phyloP scores from a whole-genome alignment of 2,888 invertebrate genomes.

The Parnassius mnemosyne region DNA sequence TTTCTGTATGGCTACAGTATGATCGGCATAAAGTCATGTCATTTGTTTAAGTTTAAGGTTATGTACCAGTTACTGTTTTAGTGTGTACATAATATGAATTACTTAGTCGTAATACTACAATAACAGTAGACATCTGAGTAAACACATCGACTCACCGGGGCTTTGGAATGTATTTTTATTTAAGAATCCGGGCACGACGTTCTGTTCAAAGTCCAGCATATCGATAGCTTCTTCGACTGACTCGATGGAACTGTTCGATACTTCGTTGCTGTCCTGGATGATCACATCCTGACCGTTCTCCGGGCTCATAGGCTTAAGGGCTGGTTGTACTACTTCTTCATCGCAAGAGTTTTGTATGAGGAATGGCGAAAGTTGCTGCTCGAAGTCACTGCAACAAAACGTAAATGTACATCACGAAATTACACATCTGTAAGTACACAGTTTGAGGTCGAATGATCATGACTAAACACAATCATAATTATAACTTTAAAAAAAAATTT shows the following conservation, averaged over 20 bases:
- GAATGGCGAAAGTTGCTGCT: slow-evolving; percentile 81
- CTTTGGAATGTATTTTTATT: slow-evolving; percentile 72
- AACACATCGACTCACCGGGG: slow-evolving; percentile 41
- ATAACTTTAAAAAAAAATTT: no score
- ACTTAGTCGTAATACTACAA: no score
- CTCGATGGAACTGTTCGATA: slow-evolving; percentile 50
- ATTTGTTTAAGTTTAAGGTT: no score
- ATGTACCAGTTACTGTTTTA: no score
- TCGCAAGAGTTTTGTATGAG: slow-evolving; percentile 72
- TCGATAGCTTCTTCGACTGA: slow-evolving; percentile 57
- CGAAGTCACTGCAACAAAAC: slow-evolving; percentile 64
- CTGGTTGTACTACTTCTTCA: slow-evolving; percentile 41
- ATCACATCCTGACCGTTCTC: slow-evolving; percentile 56
- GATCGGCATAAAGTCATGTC: no score
- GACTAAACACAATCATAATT: no score
- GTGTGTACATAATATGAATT: no score
- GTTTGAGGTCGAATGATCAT: no score
- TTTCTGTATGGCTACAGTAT: no score
- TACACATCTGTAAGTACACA: not conserved
- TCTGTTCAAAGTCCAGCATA: slow-evolving; percentile 67
- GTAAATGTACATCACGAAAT: not conserved
- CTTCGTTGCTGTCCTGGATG: slow-evolving; percentile 56
- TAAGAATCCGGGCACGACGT: slow-evolving; percentile 70
- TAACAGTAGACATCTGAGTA: not conserved
- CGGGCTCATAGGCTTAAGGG: slow-evolving; percentile 55